A percentile compares a stretch with the other conserved stretches of the same genome.
These are phyloP conservation scores for Chymomyza costata DNA, from an alignment of 1,140 invertebrate genomes.

Conservation along the genomic window DNA sequence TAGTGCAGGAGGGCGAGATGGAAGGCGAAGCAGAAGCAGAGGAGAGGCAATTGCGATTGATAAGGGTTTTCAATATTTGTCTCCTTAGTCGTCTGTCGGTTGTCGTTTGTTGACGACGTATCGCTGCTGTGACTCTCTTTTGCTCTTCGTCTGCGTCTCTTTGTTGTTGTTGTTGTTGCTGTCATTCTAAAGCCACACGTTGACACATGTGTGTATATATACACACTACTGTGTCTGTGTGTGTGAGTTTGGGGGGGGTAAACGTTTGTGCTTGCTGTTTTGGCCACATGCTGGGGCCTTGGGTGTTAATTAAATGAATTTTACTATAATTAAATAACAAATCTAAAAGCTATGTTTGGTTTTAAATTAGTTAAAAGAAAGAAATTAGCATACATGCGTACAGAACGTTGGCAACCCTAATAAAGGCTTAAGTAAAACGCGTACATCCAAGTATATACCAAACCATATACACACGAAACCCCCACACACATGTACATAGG, in stretches of 20 bases:
- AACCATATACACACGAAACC: too few relatives aligned
- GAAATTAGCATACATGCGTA: constrained; percentile 44
- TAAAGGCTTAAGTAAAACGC: constrained; percentile 44
- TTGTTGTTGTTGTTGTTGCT: constrained; percentile 20
- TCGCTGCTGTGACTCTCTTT: too few relatives aligned
- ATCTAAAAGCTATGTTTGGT: constrained; percentile 20
- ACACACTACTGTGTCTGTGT: not conserved
- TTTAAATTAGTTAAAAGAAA: constrained; percentile 27
- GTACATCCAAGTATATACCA: too few relatives aligned
- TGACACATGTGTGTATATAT: not conserved
- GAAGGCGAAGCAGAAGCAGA: not conserved
- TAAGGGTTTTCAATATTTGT: constrained; percentile 37
- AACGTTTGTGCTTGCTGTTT: constrained; percentile 3
- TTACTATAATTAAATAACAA: constrained; percentile 22
- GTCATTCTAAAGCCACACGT: not conserved
- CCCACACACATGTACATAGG: constrained; percentile 10
- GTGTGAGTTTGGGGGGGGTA: constrained; percentile 5
- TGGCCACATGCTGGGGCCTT: constrained; percentile 8
- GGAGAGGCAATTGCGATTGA: constrained; percentile 37
- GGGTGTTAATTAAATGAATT: constrained; percentile 23
- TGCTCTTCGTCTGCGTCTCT: constrained; percentile 8
- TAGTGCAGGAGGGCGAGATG: constrained; percentile 2
- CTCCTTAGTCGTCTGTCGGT: not conserved
- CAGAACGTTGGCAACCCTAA: constrained; percentile 28
- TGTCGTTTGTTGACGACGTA: too few relatives aligned